A percentile compares a stretch with the other conserved stretches of the same genome.
Conservation (phyloP, 2,888 invertebrate genomes). For the Tipula lateralis region DNA sequence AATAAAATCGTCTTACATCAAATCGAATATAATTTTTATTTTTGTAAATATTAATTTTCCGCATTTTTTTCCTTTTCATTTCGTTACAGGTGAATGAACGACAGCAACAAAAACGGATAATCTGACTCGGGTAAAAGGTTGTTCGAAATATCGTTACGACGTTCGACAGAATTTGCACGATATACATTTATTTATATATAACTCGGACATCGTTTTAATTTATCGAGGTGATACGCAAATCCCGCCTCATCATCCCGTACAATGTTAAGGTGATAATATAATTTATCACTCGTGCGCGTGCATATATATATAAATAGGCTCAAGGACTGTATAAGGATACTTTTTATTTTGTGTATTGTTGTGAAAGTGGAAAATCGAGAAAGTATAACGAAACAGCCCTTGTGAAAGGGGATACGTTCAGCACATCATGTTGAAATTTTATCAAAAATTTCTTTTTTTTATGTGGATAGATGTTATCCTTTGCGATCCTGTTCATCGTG, state of each 20-base stretch:
- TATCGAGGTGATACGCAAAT: not conserved
- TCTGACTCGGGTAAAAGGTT: not conserved
- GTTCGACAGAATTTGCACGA: not conserved
- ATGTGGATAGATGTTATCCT: not conserved
- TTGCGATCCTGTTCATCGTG: slow-evolving; percentile 9
- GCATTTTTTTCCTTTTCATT: not conserved
- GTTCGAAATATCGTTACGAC: too few relatives aligned
- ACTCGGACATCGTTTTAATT: not conserved
- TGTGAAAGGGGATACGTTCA: not conserved
- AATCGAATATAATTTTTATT: not conserved
- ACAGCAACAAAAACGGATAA: not conserved
- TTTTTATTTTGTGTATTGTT: not conserved
- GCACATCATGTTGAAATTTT: not conserved
- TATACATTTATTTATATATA: not conserved
- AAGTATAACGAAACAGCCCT: not conserved
- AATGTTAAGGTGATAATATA: slow-evolving; percentile 9
- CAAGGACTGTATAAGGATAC: not conserved
- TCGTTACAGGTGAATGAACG: slow-evolving; percentile 12
- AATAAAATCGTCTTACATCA: not conserved
- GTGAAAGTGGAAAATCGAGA: not conserved
- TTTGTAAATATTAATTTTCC: not conserved
- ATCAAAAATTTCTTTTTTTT: not conserved
- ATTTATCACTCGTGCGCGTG: not conserved
- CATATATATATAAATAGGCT: not conserved
- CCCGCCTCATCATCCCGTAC: not conserved